These are phyloP conservation scores for Amphilophus citrinellus DNA, from an alignment of 2,113 vertebrate genomes.

Conservation along the genomic window DNA sequence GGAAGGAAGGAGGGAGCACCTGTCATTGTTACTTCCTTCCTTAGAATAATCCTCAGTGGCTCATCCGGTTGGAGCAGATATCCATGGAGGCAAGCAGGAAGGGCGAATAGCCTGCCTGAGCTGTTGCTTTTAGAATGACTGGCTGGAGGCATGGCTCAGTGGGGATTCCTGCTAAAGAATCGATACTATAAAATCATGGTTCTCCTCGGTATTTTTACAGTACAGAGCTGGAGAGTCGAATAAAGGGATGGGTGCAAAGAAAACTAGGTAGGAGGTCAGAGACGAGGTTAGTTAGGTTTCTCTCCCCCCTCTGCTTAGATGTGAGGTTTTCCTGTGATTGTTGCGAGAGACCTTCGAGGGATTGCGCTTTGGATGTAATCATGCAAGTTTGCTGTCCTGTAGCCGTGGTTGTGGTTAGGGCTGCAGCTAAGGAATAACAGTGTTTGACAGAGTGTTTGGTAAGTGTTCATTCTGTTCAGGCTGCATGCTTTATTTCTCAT, in stretches of 20 bases:
- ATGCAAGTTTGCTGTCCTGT: conserved; percentile 43
- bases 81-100: conserved; percentile 64
- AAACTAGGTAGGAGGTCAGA: conserved; percentile 58
- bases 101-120: conserved; percentile 43
- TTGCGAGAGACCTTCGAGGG: conserved; percentile 66
- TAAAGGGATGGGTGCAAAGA: conserved; percentile 47
- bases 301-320: conserved; percentile 5
- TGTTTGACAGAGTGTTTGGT: conserved; percentile 42
- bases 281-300: not conserved
- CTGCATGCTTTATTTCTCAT: not conserved
- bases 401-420: conserved; percentile 27
- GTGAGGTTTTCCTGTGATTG: conserved; percentile 74
- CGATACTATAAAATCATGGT: conserved; percentile 58
- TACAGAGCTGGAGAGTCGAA: conserved; percentile 30
- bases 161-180: conserved; percentile 40
- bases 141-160: conserved; percentile 39
- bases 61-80: conserved; percentile 68
- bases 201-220: conserved; percentile 18
- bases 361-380: conserved; percentile 61
- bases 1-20: conserved; percentile 79
- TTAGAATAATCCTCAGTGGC: conserved; percentile 51
- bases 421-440: conserved; percentile 53
- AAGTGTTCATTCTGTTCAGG: conserved; percentile 50
- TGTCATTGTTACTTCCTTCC: conserved; percentile 84
- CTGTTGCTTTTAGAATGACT: conserved; percentile 51